Conservation (phyloP, 1,140 invertebrate species). For the Eulimnadia texana region DNA sequence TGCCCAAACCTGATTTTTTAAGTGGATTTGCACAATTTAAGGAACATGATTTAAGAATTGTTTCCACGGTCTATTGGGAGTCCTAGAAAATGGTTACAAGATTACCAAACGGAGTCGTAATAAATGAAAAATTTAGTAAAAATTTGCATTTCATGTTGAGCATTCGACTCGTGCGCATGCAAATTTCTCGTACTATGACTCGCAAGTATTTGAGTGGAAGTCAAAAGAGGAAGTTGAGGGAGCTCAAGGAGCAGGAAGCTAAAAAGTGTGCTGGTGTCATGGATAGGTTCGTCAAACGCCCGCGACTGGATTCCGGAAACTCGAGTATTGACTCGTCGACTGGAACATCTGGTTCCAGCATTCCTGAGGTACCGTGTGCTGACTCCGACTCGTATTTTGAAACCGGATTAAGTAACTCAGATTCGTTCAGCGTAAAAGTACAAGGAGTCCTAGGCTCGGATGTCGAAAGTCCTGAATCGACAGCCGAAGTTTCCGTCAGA, state of each 20-base stretch:
- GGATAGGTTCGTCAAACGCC: background rate
- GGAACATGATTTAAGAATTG: too few species aligned
- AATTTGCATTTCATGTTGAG: background rate
- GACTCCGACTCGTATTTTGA: too few species aligned
- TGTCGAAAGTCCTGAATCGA: background rate
- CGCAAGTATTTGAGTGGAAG: background rate
- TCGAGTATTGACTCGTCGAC: background rate
- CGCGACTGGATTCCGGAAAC: background rate
- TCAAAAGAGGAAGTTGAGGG: background rate
- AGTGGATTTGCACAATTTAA: too few species aligned
- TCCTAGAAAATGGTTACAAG: too few species aligned
- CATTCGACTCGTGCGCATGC: background rate
- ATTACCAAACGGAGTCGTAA: too few species aligned
- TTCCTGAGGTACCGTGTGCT: background rate
- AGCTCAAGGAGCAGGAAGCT: background rate
- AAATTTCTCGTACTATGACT: background rate
- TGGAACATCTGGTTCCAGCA: background rate
- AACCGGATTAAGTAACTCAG: too few species aligned
- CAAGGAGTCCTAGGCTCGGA: too few species aligned
- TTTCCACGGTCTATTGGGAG: too few species aligned
- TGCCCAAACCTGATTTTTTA: too few species aligned
- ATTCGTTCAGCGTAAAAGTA: too few species aligned
- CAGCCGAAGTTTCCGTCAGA: background rate
- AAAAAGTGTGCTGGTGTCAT: background rate
- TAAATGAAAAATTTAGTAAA: too few species aligned